phyloP scores from a whole-genome alignment of 2,888 invertebrate species.

The Ganaspis brasiliensis region DNA sequence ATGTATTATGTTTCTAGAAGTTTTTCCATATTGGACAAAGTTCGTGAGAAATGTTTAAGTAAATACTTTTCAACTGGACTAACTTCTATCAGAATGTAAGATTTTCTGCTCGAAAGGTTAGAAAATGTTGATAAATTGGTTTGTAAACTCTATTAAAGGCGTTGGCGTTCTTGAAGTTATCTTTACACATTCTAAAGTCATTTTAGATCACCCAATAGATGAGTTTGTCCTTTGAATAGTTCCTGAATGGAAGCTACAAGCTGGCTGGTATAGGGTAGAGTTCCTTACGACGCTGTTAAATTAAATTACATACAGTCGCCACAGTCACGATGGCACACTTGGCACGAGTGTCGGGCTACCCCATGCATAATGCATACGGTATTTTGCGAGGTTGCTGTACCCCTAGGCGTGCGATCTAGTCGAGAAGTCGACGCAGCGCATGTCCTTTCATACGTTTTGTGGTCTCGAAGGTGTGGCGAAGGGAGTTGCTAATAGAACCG shows the following conservation, averaged over 20 bases:
- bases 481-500: constrained; percentile 65
- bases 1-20: no score
- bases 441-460: constrained; percentile 23
- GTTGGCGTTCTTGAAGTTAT: background rate
- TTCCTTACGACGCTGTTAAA: constrained; percentile 77
- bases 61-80: no score
- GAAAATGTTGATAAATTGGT: background rate
- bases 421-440: constrained; percentile 44
- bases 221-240: constrained; percentile 45
- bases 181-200: background rate
- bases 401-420: constrained; percentile 52
- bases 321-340: constrained; percentile 77
- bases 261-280: constrained; percentile 64
- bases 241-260: constrained; percentile 58
- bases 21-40: no score
- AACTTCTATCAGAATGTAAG: background rate
- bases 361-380: constrained; percentile 77
- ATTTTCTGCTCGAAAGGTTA: background rate
- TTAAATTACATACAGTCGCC: constrained; percentile 78
- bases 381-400: constrained; percentile 70
- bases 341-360: constrained; percentile 75
- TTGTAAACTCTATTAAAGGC: background rate
- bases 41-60: no score
- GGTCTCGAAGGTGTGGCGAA: constrained; percentile 16
- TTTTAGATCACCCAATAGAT: constrained; percentile 36